Evolutionary conservation across 2,797 vertebrate genomes (phyloP).

Genomic region (Psittacula derbiana): DNA sequence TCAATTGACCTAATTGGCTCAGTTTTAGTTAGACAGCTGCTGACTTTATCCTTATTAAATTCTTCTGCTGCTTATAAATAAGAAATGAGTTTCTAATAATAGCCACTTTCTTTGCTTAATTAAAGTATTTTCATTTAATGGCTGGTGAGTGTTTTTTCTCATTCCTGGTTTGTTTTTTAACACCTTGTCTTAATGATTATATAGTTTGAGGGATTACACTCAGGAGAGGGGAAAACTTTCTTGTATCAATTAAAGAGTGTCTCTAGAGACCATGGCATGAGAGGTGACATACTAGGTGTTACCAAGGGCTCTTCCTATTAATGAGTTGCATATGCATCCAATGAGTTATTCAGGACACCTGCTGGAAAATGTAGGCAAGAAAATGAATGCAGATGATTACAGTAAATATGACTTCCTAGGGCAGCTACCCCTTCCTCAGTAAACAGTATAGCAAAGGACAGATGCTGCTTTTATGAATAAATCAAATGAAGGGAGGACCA

Average conservation of each 20-base stretch:
- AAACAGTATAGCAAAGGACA: background rate
- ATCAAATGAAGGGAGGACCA: background rate
- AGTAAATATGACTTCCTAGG: fast-evolving
- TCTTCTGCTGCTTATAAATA: conserved; percentile 21
- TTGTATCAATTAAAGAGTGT: background rate
- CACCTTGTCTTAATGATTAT: background rate
- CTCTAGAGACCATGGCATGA: fast-evolving
- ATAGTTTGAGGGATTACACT: background rate
- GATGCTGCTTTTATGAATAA: background rate
- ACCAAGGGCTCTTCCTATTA: background rate
- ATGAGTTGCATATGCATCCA: background rate
- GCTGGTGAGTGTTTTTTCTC: background rate
- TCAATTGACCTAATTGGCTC: background rate
- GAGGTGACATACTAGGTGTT: background rate
- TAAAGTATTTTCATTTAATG: background rate
- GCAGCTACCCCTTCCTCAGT: background rate
- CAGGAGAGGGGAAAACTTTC: background rate
- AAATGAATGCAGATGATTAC: background rate
- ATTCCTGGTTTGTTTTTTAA: background rate
- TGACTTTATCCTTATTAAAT: background rate
- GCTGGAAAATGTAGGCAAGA: background rate
- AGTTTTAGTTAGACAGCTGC: background rate
- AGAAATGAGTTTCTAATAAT: conserved; percentile 31
- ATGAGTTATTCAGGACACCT: background rate
- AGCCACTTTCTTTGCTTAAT: conserved; percentile 4